Evolutionary conservation across 2,888 invertebrate species (phyloP).

Genomic region (Teleiodes luculella): DNA sequence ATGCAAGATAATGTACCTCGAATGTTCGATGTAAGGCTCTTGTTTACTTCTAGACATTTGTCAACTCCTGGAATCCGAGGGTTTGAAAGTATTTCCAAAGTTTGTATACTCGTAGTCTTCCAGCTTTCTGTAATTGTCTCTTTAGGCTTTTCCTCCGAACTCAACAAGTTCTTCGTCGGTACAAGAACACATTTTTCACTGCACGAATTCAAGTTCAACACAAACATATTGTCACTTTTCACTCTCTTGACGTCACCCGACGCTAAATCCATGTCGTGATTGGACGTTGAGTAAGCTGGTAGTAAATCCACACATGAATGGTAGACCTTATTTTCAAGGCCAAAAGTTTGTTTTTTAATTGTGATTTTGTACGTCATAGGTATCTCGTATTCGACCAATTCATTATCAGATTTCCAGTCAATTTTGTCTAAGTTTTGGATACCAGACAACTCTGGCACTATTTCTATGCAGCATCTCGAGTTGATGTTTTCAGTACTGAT

Average conservation of each 20-base stretch:
- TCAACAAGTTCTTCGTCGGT: background rate
- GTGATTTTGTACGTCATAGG: constrained; percentile 63
- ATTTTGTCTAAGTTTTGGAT: constrained; percentile 57
- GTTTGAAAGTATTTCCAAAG: background rate
- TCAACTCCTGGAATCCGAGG: background rate
- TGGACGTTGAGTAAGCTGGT: constrained; percentile 32
- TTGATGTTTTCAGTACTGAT: constrained; percentile 28
- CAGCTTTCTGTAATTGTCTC: background rate
- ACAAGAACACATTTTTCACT: constrained; percentile 19
- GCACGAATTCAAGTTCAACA: constrained; percentile 1
- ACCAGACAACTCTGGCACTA: constrained; percentile 54
- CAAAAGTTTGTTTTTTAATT: constrained; percentile 38
- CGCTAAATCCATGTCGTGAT: constrained; percentile 25
- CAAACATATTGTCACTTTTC: constrained; percentile 49
- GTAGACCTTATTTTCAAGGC: constrained; percentile 42
- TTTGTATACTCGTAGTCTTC: background rate
- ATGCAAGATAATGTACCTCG: no score
- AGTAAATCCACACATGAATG: constrained; percentile 64
- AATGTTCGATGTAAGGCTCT: no score
- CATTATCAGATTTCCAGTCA: constrained; percentile 45
- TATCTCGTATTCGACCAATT: constrained; percentile 51
- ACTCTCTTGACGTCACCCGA: constrained; percentile 44
- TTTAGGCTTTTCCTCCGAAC: background rate
- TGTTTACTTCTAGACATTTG: background rate
- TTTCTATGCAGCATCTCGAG: constrained; percentile 55